Evolutionary conservation across 2,113 vertebrate genomes (phyloP).

Genomic region (Myiopsitta monachus): DNA sequence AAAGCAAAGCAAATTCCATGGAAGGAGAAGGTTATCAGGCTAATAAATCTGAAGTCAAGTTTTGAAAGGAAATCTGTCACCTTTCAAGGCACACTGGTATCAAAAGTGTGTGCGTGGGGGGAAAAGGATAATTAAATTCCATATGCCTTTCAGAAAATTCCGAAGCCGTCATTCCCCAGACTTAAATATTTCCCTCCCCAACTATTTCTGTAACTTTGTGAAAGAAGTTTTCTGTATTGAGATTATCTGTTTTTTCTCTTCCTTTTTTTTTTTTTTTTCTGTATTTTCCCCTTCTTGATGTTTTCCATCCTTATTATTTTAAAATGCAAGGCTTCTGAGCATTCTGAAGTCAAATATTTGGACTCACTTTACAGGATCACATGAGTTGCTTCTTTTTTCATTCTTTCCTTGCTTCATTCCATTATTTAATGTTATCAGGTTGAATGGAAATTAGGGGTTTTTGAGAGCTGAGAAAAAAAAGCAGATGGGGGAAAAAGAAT

Average conservation of each 20-base stretch:
- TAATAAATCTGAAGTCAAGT: not conserved
- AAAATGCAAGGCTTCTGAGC: not conserved
- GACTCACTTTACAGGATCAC: not conserved
- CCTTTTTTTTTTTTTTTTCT: not conserved
- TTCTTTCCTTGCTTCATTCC: not conserved
- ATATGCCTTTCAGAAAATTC: not conserved
- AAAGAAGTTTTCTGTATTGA: not conserved
- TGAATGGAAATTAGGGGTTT: not conserved
- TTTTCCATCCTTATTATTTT: not conserved
- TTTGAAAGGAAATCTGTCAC: not conserved
- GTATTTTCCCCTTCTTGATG: not conserved
- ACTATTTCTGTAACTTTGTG: not conserved
- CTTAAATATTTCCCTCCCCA: not conserved
- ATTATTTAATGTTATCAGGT: not conserved
- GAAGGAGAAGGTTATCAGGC: not conserved
- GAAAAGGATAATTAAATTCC: not conserved
- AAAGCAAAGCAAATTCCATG: not conserved
- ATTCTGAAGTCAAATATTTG: not conserved
- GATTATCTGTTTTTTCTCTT: not conserved
- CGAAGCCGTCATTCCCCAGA: not conserved
- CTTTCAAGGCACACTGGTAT: not conserved
- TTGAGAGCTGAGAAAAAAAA: not conserved
- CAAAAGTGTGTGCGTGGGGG: not conserved
- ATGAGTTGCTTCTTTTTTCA: not conserved
- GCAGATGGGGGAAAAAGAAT: accelerated